Conservation (phyloP, 2,113 vertebrate genomes). For the Vidua chalybeata region DNA sequence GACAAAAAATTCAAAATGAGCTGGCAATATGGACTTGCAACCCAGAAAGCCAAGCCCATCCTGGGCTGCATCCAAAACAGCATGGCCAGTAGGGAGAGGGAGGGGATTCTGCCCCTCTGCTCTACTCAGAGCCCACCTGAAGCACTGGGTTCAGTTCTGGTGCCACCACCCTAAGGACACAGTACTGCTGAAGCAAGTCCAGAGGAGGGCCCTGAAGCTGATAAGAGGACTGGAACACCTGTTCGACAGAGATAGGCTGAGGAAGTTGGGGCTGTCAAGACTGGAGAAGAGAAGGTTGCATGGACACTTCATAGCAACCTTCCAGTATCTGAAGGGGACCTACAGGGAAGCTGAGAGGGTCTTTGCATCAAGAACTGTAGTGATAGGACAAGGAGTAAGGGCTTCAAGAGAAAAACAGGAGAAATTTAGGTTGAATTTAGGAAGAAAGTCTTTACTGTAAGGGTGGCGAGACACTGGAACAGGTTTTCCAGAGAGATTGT, state of each 20-base stretch:
- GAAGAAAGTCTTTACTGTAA: neutral
- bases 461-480: neutral
- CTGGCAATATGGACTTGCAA: neutral
- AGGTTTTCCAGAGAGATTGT: neutral
- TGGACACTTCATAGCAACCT: neutral
- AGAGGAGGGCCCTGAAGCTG: neutral
- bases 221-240: neutral
- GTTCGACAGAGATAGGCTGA: neutral
- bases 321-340: neutral
- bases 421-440: neutral
- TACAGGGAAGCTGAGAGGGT: neutral
- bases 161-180: neutral
- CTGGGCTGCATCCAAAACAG: neutral
- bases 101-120: neutral
- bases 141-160: neutral
- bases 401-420: neutral
- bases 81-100: fast-evolving
- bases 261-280: neutral
- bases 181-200: neutral
- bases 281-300: neutral
- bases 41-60: neutral
- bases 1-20: neutral
- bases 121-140: neutral
- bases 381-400: neutral
- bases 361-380: neutral